Conservation (phyloP, 2,113 vertebrate species). For the Antigone vipio region DNA sequence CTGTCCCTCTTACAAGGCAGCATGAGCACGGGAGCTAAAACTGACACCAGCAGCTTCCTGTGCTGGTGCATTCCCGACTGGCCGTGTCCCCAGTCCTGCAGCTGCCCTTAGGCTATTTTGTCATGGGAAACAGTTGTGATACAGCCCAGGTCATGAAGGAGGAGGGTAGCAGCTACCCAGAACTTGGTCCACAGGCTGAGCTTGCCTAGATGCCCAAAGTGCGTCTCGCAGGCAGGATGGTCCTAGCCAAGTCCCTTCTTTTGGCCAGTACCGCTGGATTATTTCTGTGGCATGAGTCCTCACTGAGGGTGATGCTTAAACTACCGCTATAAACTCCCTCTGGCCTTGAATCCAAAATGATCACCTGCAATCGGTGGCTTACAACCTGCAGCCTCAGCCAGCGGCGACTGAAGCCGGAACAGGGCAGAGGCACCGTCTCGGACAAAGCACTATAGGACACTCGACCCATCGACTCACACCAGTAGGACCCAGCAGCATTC, state of each 20-base stretch:
- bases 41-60: fast-evolving
- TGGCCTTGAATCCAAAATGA: neutral
- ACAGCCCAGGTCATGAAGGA: neutral
- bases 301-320: neutral
- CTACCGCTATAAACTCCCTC: neutral
- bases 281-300: neutral
- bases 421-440: neutral
- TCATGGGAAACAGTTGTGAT: fast-evolving
- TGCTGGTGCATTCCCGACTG: neutral
- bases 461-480: fast-evolving
- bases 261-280: neutral
- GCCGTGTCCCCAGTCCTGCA: neutral
- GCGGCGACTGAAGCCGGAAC: fast-evolving
- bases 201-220: neutral
- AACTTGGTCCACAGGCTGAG: fast-evolving
- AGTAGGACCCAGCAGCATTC: fast-evolving
- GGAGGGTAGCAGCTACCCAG: neutral
- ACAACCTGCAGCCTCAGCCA: fast-evolving
- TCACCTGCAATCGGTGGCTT: neutral
- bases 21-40: neutral
- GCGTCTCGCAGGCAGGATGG: fast-evolving
- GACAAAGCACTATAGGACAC: fast-evolving
- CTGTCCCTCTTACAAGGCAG: neutral
- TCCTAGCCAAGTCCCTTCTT: neutral
- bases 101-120: neutral